phyloP scores from a whole-genome alignment of 2,113 vertebrate species.

The Engraulis encrasicolus region DNA sequence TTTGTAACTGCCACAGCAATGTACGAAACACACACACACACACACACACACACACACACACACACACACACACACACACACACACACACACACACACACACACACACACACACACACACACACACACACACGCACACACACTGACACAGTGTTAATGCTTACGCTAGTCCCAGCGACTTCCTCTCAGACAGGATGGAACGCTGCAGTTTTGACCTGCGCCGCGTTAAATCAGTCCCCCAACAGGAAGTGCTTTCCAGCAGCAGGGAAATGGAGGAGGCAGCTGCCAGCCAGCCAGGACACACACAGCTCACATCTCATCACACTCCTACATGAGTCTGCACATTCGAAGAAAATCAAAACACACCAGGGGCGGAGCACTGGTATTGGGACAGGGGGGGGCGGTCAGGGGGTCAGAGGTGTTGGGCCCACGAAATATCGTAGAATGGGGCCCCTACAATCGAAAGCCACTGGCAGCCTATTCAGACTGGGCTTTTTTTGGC shows the following conservation, averaged over 20 bases:
- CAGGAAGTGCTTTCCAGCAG: constrained; percentile 48
- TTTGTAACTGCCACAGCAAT: neutral
- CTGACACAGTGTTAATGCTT: constrained; percentile 37
- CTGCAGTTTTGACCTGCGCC: constrained; percentile 48
- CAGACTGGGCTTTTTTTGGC: too few relatives aligned
- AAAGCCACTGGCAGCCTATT: too few relatives aligned
- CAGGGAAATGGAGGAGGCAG: constrained; percentile 39
- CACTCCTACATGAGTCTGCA: constrained; percentile 48
- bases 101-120: constrained; percentile 8
- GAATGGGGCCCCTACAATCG: too few relatives aligned
- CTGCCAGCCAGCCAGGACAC: constrained; percentile 18
- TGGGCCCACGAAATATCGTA: too few relatives aligned
- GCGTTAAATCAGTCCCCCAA: constrained; percentile 50
- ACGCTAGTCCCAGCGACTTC: constrained; percentile 40
- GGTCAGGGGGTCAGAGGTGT: too few relatives aligned
- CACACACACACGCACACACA: constrained; percentile 29
- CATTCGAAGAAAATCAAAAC: constrained; percentile 30
- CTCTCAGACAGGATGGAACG: constrained; percentile 51
- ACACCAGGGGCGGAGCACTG: neutral
- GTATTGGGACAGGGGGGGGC: too few relatives aligned
- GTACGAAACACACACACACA: constrained; percentile 5
- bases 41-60: constrained; percentile 10
- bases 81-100: neutral
- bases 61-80: neutral
- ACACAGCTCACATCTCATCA: constrained; percentile 19